Base-by-base conservation (phyloP, 2,113 vertebrate genomes). In the Balaeniceps rex region DNA sequence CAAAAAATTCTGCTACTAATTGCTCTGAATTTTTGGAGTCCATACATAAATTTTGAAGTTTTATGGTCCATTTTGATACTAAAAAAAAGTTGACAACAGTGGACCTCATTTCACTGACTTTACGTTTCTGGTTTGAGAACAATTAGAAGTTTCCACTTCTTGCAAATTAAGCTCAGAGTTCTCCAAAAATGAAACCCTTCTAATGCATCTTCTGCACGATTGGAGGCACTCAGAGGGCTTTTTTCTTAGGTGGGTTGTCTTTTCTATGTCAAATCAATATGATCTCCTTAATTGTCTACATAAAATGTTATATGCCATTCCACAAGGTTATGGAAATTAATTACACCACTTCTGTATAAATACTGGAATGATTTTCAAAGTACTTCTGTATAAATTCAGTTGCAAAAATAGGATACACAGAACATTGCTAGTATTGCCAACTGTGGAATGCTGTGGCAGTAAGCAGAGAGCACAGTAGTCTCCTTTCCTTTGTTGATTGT, bases 401-500 rank as follows among this genome's bases (percentile, higher is more conserved):
- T 95, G 76, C 66, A 94, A 88, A 31, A 93, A 86, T 83, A 66
- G 92, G 94, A 74, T 93, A 47, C 13, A 36, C 65, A n/a, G 87
- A 90, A 72, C 77, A 33, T 4, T 25, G 42, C 29, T 47, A 6
- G n/a, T 42, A 10, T 80, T 98, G 94, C 91, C 86, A 93, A 26
- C 40, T 89, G 90, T 90, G 78, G 87, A 92, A 71, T 54, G 87
- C 93, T 76, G 77, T 93, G 96, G 94, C 91, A 88, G 88, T 47
- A 60, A 95, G 98, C 95, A 96, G 95, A 90, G 87, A 95, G 93
- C 95, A n/a, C 91, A 25, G 68, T 47, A 84, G 79, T 60, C 90
- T 94, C 94, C 86, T 96, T 85, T 88, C 88, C 79, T 95, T 90
- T 95, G 75, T 68, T 93, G 90, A 90, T 65, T 93, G 90, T 38